A percentile compares a stretch with the other conserved stretches of the same genome.
Evolutionary conservation across 2,888 invertebrate species (phyloP).

Genomic region (Psylliodes chrysocephalus): DNA sequence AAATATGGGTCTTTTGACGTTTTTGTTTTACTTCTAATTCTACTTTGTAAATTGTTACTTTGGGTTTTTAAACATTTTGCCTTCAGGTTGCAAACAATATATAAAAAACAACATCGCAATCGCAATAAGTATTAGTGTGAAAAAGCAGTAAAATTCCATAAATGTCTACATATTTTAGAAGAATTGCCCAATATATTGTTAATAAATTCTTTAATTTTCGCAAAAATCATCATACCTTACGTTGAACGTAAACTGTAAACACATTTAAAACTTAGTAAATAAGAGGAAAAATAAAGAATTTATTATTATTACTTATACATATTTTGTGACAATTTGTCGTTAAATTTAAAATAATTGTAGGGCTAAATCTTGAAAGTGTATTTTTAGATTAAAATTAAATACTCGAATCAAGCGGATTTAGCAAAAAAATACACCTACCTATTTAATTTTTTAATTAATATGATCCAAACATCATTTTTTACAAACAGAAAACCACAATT

Average conservation of each 20-base stretch:
- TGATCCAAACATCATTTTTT: neutral
- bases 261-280: neutral
- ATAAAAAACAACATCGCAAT: slow-evolving; percentile 51
- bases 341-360: slow-evolving; percentile 48
- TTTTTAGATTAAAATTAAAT: slow-evolving; percentile 48
- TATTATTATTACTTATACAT: slow-evolving; percentile 40
- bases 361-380: slow-evolving; percentile 49
- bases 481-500: neutral
- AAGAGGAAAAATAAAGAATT: slow-evolving; percentile 13
- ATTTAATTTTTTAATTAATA: neutral
- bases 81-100: slow-evolving; percentile 37
- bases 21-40: slow-evolving; percentile 15
- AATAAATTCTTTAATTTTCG: slow-evolving; percentile 6
- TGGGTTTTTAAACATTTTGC: slow-evolving; percentile 19
- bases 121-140: slow-evolving; percentile 58
- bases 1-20: neutral
- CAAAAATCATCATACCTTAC: no score
- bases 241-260: neutral
- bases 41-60: slow-evolving; percentile 28
- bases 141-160: slow-evolving; percentile 35
- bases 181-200: slow-evolving; percentile 19
- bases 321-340: slow-evolving; percentile 50
- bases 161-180: slow-evolving; percentile 31
- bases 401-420: slow-evolving; percentile 49
- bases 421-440: neutral